phyloP scores from a whole-genome alignment of 2,113 vertebrate species.

The Tympanuchus pallidicinctus region DNA sequence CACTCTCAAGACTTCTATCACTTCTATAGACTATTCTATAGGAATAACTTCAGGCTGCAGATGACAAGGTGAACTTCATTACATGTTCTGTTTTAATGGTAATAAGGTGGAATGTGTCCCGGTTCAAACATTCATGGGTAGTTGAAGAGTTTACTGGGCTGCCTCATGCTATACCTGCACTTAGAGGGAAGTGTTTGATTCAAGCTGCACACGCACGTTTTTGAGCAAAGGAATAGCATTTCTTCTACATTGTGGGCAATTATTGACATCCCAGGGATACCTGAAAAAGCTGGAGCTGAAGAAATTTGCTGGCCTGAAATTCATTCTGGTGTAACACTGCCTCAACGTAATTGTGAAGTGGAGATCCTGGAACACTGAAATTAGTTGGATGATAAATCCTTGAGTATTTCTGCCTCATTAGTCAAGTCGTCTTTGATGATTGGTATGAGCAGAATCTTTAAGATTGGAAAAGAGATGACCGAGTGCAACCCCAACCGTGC shows the following conservation, averaged over 20 bases:
- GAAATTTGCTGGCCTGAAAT: background rate
- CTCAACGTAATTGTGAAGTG: background rate
- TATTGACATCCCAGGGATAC: background rate
- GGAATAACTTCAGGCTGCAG: background rate
- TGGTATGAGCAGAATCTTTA: no score
- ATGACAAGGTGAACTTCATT: background rate
- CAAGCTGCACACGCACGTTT: background rate
- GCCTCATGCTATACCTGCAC: background rate
- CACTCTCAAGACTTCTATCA: background rate
- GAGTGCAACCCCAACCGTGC: no score
- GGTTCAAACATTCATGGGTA: fast-evolving
- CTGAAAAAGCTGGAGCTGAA: background rate
- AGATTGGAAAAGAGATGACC: no score
- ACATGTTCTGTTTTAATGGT: background rate
- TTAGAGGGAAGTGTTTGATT: background rate
- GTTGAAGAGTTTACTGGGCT: background rate
- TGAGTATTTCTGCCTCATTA: background rate
- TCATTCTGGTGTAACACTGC: background rate
- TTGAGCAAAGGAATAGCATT: background rate
- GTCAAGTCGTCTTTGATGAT: background rate
- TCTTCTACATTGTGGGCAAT: fast-evolving
- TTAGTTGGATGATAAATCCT: background rate
- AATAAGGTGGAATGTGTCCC: background rate
- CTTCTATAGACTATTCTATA: no score
- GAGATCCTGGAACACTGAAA: background rate